Evolutionary conservation across 64 coral and sea anemone species (phyloP).

Genomic region (Trachythela sp.): DNA sequence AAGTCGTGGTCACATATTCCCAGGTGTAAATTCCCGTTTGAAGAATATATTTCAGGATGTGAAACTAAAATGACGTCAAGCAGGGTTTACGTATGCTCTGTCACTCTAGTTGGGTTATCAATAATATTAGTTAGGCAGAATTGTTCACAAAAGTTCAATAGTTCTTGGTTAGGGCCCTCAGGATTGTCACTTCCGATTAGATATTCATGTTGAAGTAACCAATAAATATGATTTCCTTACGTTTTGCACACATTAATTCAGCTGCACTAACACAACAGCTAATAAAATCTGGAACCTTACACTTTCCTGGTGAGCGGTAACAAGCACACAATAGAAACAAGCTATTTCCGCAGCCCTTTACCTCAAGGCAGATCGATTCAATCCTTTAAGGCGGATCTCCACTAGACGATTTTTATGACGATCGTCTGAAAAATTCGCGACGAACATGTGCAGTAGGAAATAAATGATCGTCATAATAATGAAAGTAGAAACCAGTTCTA

Average conservation of each 20-base stretch:
- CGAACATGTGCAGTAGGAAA: too few relatives aligned
- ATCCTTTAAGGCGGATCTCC: too few relatives aligned
- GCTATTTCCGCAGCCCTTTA: slow-evolving; percentile 47
- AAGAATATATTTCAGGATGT: too few relatives aligned
- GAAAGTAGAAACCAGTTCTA: too few relatives aligned
- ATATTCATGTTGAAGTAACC: slow-evolving; percentile 61
- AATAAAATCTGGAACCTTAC: slow-evolving; percentile 52
- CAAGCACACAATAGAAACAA: slow-evolving; percentile 48
- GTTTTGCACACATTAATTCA: slow-evolving; percentile 59
- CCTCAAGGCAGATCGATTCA: slow-evolving; percentile 51
- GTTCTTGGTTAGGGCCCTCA: slow-evolving; percentile 31
- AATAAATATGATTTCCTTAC: slow-evolving; percentile 65
- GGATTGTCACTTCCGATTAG: slow-evolving; percentile 31
- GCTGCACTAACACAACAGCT: slow-evolving; percentile 17
- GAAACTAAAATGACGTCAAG: slow-evolving; percentile 29
- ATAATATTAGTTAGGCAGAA: slow-evolving; percentile 62
- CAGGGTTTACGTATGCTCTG: slow-evolving; percentile 34
- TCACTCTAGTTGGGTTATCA: slow-evolving; percentile 37
- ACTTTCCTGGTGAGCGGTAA: slow-evolving; percentile 54
- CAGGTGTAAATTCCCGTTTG: too few relatives aligned
- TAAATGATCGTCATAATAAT: too few relatives aligned
- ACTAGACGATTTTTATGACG: too few relatives aligned
- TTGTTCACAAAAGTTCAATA: slow-evolving; percentile 43
- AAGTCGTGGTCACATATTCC: too few relatives aligned
- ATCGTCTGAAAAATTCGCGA: too few relatives aligned